Evolutionary conservation across 2,797 vertebrate genomes (phyloP), one percentile per base, ranked within the genome.

Genomic region (Parauchenoglanis punctatus): DNA sequence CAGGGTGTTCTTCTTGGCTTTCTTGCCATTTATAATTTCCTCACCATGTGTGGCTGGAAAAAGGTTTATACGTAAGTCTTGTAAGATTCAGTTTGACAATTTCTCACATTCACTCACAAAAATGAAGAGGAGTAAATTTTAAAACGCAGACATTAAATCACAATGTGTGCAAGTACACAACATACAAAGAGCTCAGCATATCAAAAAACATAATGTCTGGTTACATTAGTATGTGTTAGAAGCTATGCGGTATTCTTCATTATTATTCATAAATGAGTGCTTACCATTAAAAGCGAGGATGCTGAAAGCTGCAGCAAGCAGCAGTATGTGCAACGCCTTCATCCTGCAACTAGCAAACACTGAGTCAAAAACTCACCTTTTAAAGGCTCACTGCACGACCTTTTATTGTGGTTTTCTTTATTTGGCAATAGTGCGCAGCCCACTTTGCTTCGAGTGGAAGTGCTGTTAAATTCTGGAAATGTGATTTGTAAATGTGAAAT

Each of bases 1-100:
- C 73, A 91, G 11, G 0, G 89, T 63, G 40, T 77, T 86, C n/a
- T 86, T 89, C 44, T 77, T 52, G 1, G 84, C 91, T 83, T 88
- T 86, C 44, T 76, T 85, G 1, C 91, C 92, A 87, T 91, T 76
- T 84, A 92, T 91, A 81, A 93, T 93, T 31, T 87, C 84, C 20
- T 83, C 88, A 59, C 85, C 88, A 31, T 83, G 72, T 7, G 86
- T 67, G 12, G 52, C 92, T 91, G 58, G 4, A 49, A 65, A 15
- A 87, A 78, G 1, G 35, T 17, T 63, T 63, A 81, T 35, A 31
- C 31, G 31, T 46, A 15, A 63, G 2, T 81, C 23, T 25, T 25
- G 3, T 81, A 81, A 25, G 58, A 81, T 81, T 63, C 7, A 67
- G 1, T 80, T 59, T 61, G 77, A 40, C 7, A 35, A 11, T 78